A percentile compares a stretch with the other conserved stretches of the same genome.
Evolutionary conservation across 1,140 invertebrate species (phyloP).

Genomic region (Augochlora pura): DNA sequence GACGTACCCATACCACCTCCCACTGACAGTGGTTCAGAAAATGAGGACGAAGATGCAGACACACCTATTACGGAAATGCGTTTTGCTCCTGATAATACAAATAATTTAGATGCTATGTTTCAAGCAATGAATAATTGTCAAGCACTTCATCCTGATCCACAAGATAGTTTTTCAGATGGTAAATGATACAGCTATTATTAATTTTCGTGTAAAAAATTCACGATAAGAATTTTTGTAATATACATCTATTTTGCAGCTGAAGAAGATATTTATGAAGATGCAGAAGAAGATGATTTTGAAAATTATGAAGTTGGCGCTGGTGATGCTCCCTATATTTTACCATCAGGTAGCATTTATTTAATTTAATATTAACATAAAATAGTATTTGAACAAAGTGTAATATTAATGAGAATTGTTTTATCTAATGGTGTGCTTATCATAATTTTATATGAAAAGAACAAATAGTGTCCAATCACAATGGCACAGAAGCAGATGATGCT

Average conservation of each 20-base stretch:
- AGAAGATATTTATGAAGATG: conserved; percentile 80
- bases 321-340: conserved; percentile 72
- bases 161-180: conserved; percentile 81
- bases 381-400: neutral
- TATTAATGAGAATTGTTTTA: conserved; percentile 8
- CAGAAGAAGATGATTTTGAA: conserved; percentile 77
- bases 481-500: conserved; percentile 73
- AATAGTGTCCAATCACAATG: conserved; percentile 70
- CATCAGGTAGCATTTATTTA: conserved; percentile 66
- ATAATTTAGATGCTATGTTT: conserved; percentile 84
- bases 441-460: conserved; percentile 64
- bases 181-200: conserved; percentile 27
- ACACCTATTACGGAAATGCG: conserved; percentile 83
- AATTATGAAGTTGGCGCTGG: conserved; percentile 72
- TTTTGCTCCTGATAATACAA: conserved; percentile 85
- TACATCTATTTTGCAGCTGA: conserved; percentile 63
- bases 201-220: neutral
- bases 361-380: neutral
- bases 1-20: conserved; percentile 67
- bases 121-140: conserved; percentile 86
- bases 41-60: conserved; percentile 79
- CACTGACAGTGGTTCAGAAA: conserved; percentile 77
- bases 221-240: conserved; percentile 19
- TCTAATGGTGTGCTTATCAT: conserved; percentile 16
- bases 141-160: conserved; percentile 84